Percentiles rank a stretch among this genome's conserved stretches.
These are phyloP conservation scores for Hemicordylus capensis DNA, from an alignment of 2,113 vertebrate species.

Conservation along the genomic window DNA sequence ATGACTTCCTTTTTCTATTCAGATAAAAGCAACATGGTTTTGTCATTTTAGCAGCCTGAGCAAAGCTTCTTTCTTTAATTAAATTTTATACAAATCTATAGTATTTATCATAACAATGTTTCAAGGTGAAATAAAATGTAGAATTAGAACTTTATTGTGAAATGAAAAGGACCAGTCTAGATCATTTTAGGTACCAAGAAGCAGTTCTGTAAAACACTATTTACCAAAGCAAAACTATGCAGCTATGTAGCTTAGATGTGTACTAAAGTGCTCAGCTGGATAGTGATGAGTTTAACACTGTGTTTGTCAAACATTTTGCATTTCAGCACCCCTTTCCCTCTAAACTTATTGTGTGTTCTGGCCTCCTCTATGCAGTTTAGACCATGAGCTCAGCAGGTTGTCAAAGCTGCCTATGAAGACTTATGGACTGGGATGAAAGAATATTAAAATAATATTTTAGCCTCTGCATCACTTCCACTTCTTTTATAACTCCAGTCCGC, in stretches of 20 bases:
- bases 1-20: too few relatives aligned
- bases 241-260: not conserved
- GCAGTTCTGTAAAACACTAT: conserved; percentile 1
- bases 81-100: conserved; percentile 29
- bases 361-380: not conserved
- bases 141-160: not conserved
- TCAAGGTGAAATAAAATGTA: conserved; percentile 48
- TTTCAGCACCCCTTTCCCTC: too few relatives aligned
- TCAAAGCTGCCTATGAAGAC: not conserved
- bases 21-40: conserved; percentile 42
- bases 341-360: not conserved
- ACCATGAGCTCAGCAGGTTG: not conserved
- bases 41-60: conserved; percentile 37
- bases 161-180: conserved; percentile 15
- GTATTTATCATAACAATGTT: conserved; percentile 54
- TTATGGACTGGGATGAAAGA: not conserved
- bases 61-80: conserved; percentile 49
- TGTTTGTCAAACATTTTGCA: not conserved
- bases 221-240: not conserved
- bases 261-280: not conserved
- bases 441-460: not conserved
- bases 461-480: not conserved
- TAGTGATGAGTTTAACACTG: not conserved
- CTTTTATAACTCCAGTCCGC: not conserved
- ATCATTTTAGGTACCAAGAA: not conserved